Evolutionary conservation across 2,888 invertebrate species (phyloP).

Genomic region (Tipula confusa): DNA sequence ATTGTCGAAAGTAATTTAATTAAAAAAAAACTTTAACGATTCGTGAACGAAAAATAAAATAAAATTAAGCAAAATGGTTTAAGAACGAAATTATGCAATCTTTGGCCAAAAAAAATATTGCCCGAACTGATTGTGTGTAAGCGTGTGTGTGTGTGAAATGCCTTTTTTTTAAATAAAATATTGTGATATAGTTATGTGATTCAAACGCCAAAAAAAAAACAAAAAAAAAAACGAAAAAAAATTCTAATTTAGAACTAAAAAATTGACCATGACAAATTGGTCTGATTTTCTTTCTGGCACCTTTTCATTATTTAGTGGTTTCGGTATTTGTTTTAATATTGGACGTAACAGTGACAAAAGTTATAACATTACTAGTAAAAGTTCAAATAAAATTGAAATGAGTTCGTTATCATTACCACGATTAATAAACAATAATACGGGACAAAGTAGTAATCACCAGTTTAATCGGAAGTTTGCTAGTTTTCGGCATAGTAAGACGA

Average conservation of each 20-base stretch:
- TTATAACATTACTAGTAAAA: neutral
- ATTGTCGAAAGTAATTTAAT: neutral
- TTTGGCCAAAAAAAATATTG: neutral
- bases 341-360: neutral
- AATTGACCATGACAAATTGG: constrained; percentile 5
- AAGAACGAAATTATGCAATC: neutral
- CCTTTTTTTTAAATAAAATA: neutral
- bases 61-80: neutral
- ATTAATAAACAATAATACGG: constrained; percentile 35
- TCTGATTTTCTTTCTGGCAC: neutral
- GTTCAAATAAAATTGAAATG: constrained; percentile 34
- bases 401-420: constrained; percentile 38
- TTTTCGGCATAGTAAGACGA: constrained; percentile 38
- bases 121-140: neutral
- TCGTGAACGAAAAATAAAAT: neutral
- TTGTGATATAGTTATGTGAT: neutral
- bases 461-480: constrained; percentile 42
- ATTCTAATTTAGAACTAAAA: neutral
- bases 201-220: neutral
- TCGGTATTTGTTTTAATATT: neutral
- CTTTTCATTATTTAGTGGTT: neutral
- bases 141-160: neutral
- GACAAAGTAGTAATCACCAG: constrained; percentile 34
- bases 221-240: neutral
- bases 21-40: neutral